phyloP scores from a whole-genome alignment of 2,113 vertebrate genomes.

The Jacana jacana region DNA sequence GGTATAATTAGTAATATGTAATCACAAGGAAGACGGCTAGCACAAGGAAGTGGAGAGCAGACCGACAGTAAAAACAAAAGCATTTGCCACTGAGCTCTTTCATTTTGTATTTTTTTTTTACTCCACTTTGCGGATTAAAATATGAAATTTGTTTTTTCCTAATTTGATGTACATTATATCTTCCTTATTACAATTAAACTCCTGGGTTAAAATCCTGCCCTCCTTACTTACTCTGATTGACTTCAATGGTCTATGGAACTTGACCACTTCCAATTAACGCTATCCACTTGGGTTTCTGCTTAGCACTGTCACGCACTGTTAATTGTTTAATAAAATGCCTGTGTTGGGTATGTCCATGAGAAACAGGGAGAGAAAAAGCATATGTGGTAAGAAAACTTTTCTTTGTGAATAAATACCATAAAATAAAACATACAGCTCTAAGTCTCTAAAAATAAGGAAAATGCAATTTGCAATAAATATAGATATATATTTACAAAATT shows the following conservation, averaged over 20 bases:
- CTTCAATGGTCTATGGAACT: slow-evolving; percentile 8
- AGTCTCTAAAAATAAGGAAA: slow-evolving; percentile 46
- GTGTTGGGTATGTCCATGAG: background rate
- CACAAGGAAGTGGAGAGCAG: background rate
- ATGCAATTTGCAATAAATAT: slow-evolving; percentile 48
- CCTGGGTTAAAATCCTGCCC: slow-evolving; percentile 49
- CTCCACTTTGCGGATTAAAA: slow-evolving; percentile 35
- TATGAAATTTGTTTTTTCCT: slow-evolving; percentile 48
- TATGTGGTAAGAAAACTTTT: background rate
- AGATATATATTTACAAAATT: slow-evolving; percentile 62
- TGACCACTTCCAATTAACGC: slow-evolving; percentile 22
- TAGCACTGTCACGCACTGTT: background rate
- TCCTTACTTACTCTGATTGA: slow-evolving; percentile 39
- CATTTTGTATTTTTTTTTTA: background rate
- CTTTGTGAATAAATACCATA: background rate
- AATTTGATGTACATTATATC: slow-evolving; percentile 32
- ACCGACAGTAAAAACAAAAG: background rate
- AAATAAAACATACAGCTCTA: background rate
- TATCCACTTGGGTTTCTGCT: slow-evolving; percentile 27
- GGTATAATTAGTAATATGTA: slow-evolving; percentile 39
- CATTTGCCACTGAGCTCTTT: background rate
- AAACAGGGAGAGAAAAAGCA: background rate
- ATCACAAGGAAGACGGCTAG: slow-evolving; percentile 42
- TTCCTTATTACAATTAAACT: slow-evolving; percentile 55
- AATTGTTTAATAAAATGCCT: slow-evolving; percentile 28